A percentile compares a stretch with the other conserved stretches of the same genome.
Evolutionary conservation across 2,797 vertebrate genomes (phyloP).

Genomic region (Muscicapa striata): DNA sequence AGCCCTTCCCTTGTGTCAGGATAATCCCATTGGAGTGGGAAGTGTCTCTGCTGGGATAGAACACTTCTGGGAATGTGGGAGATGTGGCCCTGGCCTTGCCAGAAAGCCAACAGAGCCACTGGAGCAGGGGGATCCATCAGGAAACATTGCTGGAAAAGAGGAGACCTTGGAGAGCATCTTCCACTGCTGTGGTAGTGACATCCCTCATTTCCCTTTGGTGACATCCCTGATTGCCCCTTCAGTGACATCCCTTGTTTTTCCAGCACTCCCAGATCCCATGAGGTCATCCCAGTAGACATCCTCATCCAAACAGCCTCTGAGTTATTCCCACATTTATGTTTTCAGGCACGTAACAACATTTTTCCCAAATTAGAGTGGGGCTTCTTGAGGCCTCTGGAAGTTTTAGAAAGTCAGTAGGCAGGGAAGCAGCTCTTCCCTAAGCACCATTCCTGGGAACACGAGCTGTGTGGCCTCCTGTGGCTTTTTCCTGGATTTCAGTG

Average conservation of each 20-base stretch:
- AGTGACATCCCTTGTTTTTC: neutral
- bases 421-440: neutral
- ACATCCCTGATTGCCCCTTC: neutral
- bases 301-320: neutral
- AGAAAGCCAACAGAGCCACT: neutral
- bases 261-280: rapidly evolving
- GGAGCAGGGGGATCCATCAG: neutral
- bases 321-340: neutral
- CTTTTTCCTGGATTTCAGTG: neutral
- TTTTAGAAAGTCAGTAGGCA: rapidly evolving
- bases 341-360: rapidly evolving
- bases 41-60: rapidly evolving
- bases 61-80: neutral
- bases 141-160: neutral
- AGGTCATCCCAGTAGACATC: neutral
- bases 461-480: neutral
- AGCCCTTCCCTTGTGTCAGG: neutral
- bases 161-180: rapidly evolving
- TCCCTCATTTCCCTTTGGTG: neutral
- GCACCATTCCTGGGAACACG: rapidly evolving
- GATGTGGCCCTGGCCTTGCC: neutral
- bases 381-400: neutral
- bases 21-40: rapidly evolving
- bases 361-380: neutral
- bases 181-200: rapidly evolving